These are phyloP conservation scores for Microctonus brassicae DNA, from an alignment of 2,888 invertebrate species.

Conservation along the genomic window DNA sequence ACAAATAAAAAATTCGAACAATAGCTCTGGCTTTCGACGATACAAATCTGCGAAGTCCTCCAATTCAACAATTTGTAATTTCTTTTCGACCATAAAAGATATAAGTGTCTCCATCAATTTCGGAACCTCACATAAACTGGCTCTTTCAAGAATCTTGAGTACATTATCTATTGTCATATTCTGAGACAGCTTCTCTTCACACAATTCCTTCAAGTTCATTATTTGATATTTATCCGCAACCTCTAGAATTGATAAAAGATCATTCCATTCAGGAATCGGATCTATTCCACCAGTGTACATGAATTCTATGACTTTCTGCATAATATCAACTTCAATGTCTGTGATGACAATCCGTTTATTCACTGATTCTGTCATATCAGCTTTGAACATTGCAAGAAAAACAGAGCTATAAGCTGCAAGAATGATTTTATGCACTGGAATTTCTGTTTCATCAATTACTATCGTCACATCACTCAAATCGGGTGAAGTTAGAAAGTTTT, in stretches of 20 bases:
- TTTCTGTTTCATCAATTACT: background rate
- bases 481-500: background rate
- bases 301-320: too few species aligned
- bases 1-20: too few species aligned
- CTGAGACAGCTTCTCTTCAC: background rate
- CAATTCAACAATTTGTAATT: too few species aligned
- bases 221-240: background rate
- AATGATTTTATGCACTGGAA: conserved; percentile 7
- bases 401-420: conserved; percentile 8
- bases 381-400: background rate
- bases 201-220: background rate
- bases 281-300: too few species aligned
- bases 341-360: too few species aligned
- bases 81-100: background rate
- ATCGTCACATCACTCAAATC: background rate
- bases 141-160: background rate
- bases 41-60: too few species aligned
- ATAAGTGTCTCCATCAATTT: background rate
- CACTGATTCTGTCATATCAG: background rate
- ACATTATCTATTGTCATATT: background rate
- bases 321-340: too few species aligned
- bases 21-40: too few species aligned
- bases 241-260: background rate
- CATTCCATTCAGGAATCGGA: too few species aligned
- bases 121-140: background rate